These are phyloP conservation scores for Sebastes kiyomatsui DNA, from an alignment of 2,797 vertebrate genomes.

Conservation along the genomic window DNA sequence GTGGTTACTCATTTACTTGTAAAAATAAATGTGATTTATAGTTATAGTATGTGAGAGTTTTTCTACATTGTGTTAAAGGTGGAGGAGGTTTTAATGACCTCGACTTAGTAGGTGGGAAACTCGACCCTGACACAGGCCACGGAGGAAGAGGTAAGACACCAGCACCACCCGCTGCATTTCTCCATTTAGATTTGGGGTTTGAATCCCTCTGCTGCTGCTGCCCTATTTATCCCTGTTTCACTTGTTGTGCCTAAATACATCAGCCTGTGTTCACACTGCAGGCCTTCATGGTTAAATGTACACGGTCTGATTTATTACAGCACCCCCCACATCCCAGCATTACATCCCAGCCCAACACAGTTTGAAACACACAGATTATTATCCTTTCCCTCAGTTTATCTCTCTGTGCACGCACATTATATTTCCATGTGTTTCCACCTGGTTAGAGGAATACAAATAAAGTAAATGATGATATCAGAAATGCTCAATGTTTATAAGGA, in stretches of 20 bases:
- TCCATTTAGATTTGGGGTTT: background rate
- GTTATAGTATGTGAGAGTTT: background rate
- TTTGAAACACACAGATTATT: too few relatives aligned
- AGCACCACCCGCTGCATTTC: background rate
- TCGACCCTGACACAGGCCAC: constrained; percentile 63
- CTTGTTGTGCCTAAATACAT: background rate
- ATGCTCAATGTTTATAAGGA: too few relatives aligned
- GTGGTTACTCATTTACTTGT: background rate
- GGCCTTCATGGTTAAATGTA: background rate
- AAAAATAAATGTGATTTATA: background rate
- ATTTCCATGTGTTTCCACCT: too few relatives aligned
- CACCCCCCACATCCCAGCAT: too few relatives aligned
- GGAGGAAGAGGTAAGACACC: constrained; percentile 28
- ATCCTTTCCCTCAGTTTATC: too few relatives aligned
- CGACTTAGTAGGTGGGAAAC: background rate
- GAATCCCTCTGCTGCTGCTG: background rate
- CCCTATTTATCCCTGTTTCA: background rate
- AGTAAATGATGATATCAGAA: too few relatives aligned
- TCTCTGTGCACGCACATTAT: too few relatives aligned
- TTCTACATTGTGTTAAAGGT: constrained; percentile 10
- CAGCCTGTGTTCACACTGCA: background rate
- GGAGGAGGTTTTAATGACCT: constrained; percentile 44
- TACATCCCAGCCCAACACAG: background rate
- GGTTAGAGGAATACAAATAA: too few relatives aligned
- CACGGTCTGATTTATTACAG: background rate